Evolutionary conservation across 2,797 vertebrate genomes (phyloP).

Genomic region (Champsocephalus gunnari): DNA sequence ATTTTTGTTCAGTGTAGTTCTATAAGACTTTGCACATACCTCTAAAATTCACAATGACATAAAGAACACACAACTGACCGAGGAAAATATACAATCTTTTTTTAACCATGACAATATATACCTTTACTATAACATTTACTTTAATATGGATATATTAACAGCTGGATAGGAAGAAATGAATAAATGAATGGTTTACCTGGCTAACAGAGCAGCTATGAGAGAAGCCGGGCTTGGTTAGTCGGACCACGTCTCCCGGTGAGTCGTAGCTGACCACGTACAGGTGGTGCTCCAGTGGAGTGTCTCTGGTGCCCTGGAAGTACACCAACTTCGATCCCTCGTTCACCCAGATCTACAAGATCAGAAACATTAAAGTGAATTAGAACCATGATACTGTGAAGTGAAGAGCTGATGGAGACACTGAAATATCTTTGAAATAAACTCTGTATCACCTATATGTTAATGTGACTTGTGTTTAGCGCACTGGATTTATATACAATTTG

Average conservation of each 20-base stretch:
- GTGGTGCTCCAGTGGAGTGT: slow-evolving; percentile 94
- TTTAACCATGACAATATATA: not conserved
- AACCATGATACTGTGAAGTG: not conserved
- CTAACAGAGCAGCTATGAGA: slow-evolving; percentile 94
- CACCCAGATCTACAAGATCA: slow-evolving; percentile 89
- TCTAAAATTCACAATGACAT: not conserved
- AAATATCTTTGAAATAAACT: not conserved
- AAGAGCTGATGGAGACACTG: not conserved
- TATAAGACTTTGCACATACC: not conserved
- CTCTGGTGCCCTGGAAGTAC: slow-evolving; percentile 93
- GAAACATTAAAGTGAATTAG: not conserved
- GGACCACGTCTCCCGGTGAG: slow-evolving; percentile 86
- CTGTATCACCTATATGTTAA: not conserved
- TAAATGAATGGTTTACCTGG: slow-evolving; percentile 84
- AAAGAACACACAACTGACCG: not conserved
- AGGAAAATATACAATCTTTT: not conserved
- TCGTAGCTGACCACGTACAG: slow-evolving; percentile 93
- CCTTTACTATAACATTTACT: not conserved
- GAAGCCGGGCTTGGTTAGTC: slow-evolving; percentile 91
- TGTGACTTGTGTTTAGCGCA: not conserved
- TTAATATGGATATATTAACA: not conserved
- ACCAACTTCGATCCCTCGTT: slow-evolving; percentile 90
- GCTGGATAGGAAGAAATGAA: not conserved
- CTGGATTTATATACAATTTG: not conserved
- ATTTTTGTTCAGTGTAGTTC: not conserved